phyloP scores from a whole-genome alignment of 2,888 invertebrate species.

The Leptinotarsa peninsularis region DNA sequence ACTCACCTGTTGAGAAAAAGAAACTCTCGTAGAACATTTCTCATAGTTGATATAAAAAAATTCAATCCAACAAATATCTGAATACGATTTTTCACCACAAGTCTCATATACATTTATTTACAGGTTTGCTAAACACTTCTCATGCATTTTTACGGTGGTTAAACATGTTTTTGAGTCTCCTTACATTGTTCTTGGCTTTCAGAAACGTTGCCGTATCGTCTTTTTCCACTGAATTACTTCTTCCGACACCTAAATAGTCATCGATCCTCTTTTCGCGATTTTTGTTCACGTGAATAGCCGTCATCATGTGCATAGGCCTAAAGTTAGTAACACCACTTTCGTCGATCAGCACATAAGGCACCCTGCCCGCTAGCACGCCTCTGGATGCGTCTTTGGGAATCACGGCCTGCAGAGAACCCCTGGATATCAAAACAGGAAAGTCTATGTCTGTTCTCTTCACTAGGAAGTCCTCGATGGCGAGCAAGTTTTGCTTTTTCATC shows the following conservation, averaged over 20 bases:
- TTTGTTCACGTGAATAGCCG: conserved; percentile 68
- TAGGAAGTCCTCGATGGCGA: conserved; percentile 83
- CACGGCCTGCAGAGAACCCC: conserved; percentile 80
- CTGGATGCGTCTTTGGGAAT: conserved; percentile 82
- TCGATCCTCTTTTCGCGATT: conserved; percentile 58
- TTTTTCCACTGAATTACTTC: conserved; percentile 49
- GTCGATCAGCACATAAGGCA: conserved; percentile 81
- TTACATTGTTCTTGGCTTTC: conserved; percentile 57
- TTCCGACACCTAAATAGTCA: conserved; percentile 57
- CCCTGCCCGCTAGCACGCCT: conserved; percentile 79
- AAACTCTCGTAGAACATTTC: background rate
- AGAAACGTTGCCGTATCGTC: conserved; percentile 52
- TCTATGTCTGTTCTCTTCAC: conserved; percentile 71
- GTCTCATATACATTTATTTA: conserved; percentile 37
- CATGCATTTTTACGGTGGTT: conserved; percentile 57
- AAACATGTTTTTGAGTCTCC: conserved; percentile 56
- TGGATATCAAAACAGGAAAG: conserved; percentile 78
- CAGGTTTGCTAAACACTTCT: conserved; percentile 31
- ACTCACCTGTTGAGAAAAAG: background rate
- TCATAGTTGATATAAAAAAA: background rate
- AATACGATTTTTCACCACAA: conserved; percentile 23
- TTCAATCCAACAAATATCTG: background rate
- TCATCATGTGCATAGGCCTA: conserved; percentile 81
- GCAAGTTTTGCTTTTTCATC: conserved; percentile 75
- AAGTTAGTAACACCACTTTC: conserved; percentile 82